These are phyloP conservation scores for Cydia strobilella DNA, from an alignment of 1,140 invertebrate genomes.

Conservation along the genomic window DNA sequence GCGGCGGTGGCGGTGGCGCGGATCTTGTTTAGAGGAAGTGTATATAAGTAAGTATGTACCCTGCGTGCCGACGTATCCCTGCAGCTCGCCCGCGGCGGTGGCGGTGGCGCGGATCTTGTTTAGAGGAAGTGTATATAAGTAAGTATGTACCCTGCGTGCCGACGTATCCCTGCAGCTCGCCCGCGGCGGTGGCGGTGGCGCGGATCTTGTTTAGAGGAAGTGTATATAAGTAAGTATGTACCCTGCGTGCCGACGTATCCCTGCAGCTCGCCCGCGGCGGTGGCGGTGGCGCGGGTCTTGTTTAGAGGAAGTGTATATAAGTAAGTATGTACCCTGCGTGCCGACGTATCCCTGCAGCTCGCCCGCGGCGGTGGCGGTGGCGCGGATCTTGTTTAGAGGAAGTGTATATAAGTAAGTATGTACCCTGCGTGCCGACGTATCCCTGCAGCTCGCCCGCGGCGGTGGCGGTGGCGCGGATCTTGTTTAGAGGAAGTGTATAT, in stretches of 20 bases:
- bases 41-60: no score
- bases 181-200: conserved; percentile 91
- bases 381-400: no score
- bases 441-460: conserved; percentile 92
- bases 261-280: conserved; percentile 91
- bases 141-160: conserved; percentile 94
- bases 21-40: no score
- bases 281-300: conserved; percentile 91
- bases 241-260: conserved; percentile 94
- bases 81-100: conserved; percentile 92
- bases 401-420: no score
- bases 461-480: conserved; percentile 91
- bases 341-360: conserved; percentile 93
- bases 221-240: no score
- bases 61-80: conserved; percentile 93
- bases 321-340: conserved; percentile 92
- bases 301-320: no score
- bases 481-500: no score
- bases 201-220: no score
- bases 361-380: conserved; percentile 91
- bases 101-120: no score
- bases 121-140: no score
- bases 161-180: conserved; percentile 92
- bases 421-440: conserved; percentile 93
- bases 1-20: conserved; percentile 91